Evolutionary conservation across 2,113 vertebrate genomes (phyloP).

Genomic region (Trinectes maculatus): DNA sequence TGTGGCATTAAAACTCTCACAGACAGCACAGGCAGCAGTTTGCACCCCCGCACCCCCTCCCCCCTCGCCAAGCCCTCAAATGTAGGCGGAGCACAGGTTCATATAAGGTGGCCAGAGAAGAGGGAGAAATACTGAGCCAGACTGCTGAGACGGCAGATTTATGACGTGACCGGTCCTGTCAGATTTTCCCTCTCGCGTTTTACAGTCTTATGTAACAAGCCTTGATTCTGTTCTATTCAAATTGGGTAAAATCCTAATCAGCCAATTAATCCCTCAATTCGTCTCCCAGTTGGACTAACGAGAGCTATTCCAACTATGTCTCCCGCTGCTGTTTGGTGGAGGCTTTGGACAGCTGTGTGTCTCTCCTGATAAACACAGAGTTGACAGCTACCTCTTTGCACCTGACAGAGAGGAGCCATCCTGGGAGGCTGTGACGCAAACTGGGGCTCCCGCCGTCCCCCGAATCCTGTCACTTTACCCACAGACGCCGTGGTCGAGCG

Average conservation of each 20-base stretch:
- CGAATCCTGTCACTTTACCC: slow-evolving; percentile 37
- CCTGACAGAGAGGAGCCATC: slow-evolving; percentile 42
- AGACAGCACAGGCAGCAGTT: slow-evolving; percentile 43
- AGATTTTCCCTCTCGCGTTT: background rate
- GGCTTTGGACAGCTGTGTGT: slow-evolving; percentile 28
- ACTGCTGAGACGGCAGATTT: slow-evolving; percentile 28
- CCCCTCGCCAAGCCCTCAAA: slow-evolving; percentile 40
- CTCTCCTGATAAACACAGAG: slow-evolving; percentile 37
- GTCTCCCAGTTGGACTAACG: background rate
- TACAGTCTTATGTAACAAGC: too few relatives aligned
- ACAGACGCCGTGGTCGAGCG: slow-evolving; percentile 27
- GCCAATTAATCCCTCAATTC: background rate
- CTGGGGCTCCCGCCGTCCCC: slow-evolving; percentile 17
- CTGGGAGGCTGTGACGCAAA: slow-evolving; percentile 44
- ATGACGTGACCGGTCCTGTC: slow-evolving; percentile 1
- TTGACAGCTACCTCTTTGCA: slow-evolving; percentile 57
- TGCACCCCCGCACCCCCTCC: slow-evolving; percentile 34
- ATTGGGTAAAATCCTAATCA: slow-evolving; percentile 3
- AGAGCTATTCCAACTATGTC: background rate
- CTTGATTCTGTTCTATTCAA: too few relatives aligned
- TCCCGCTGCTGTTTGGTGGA: slow-evolving; percentile 15
- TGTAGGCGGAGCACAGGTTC: slow-evolving; percentile 36
- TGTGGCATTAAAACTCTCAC: slow-evolving; percentile 38
- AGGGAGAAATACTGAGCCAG: slow-evolving; percentile 13
- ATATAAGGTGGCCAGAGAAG: slow-evolving; percentile 15